Base-by-base conservation (phyloP, 2,888 invertebrate genomes). In the Pterobdella sp. region DNA sequence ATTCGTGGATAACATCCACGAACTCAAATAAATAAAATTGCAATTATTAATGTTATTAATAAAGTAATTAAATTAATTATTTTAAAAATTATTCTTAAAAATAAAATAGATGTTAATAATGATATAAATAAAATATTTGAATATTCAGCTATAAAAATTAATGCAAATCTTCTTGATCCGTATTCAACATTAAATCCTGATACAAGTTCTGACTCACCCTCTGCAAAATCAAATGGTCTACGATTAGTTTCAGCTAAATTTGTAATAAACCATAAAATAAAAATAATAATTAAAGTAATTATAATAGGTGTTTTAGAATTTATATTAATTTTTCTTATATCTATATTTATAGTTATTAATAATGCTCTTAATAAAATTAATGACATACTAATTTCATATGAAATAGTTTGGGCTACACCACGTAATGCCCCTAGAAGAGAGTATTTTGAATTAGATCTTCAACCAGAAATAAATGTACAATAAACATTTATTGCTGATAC, bases 111-210 rank as follows among this genome's bases (percentile, higher is more conserved):
- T 1, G 78, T 77, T 29, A 82, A 69, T n/a, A 79, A 35, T 1
- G 79, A 76, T 67, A 81, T 77, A 72, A 81, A 77, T 52, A 83
- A 71, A 76, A 82, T 80, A 68, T 76, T 80, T 1, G 79, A 79
- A 77, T 84, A 84, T 74, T 84, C 84, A 1, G 81, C 81, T 75
- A 84, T 78, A 80, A 83, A 84, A 70, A 84, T 77, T 56, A 82
- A 76, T 56, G 81, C 81, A 79, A 82, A 82, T 1, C 76, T 73
- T 3, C 75, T 73, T 34, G 77, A 77, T 4, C 88, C 87, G 86
- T 89, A 90, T 77, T 91, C 90, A 77, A 89, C 85, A 88, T 90
- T 90, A 89, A 90, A 90, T 0, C 90, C 90, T 1, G 89, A 90
- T 78, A 90, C 89, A 84, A 90, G 87, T 78, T 91, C 90, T 75